Conservation (phyloP, 2,888 invertebrate species). For the Buathra laborator region DNA sequence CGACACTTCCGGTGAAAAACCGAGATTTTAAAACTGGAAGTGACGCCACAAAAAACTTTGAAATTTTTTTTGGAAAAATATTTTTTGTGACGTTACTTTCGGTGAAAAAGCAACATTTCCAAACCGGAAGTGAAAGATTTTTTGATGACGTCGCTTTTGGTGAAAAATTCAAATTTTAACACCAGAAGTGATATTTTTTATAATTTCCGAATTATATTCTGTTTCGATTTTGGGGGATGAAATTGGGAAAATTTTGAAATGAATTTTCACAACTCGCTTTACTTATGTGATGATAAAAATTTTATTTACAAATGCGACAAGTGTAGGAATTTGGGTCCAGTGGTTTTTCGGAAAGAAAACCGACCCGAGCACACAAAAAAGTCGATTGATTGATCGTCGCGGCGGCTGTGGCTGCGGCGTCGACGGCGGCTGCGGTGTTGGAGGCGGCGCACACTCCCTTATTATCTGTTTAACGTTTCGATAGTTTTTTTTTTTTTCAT, state of each 20-base stretch:
- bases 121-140: too few species aligned
- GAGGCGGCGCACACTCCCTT: constrained; percentile 48
- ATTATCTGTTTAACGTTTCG: constrained; percentile 31
- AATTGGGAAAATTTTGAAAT: background rate
- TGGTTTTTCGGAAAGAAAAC: constrained; percentile 81
- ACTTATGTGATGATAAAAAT: constrained; percentile 84
- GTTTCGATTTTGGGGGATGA: background rate
- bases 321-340: constrained; percentile 83
- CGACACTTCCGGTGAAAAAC: too few species aligned
- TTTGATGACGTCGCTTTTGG: too few species aligned
- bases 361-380: constrained; percentile 71
- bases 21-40: too few species aligned
- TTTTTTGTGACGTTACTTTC: too few species aligned
- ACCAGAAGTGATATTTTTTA: too few species aligned
- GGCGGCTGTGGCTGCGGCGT: constrained; percentile 57
- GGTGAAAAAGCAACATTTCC: too few species aligned
- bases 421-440: constrained; percentile 32
- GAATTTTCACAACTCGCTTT: constrained; percentile 2
- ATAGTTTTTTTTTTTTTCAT: constrained; percentile 27
- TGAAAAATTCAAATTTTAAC: too few species aligned
- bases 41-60: too few species aligned
- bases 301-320: constrained; percentile 85
- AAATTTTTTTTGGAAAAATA: too few species aligned
- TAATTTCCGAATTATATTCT: too few species aligned
- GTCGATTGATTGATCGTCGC: constrained; percentile 63